Evolutionary conservation across 2,797 vertebrate genomes (phyloP).

Genomic region (Schizopygopsis malacanthus): DNA sequence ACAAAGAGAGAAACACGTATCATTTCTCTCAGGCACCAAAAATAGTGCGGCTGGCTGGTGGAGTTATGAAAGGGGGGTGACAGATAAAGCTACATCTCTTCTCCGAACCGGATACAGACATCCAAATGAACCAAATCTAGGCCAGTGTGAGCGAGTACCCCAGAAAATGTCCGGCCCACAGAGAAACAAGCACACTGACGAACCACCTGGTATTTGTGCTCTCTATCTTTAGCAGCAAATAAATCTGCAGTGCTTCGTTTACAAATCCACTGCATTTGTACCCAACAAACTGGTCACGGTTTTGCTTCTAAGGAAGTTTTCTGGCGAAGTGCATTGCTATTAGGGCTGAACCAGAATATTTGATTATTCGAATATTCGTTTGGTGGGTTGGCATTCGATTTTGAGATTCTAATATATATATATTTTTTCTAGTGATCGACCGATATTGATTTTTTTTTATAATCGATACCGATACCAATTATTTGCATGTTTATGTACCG

Average conservation of each 20-base stretch:
- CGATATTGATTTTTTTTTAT: too few relatives aligned
- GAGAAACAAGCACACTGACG: constrained; percentile 59
- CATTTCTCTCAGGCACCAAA: constrained; percentile 43
- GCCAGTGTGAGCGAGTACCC: constrained; percentile 69
- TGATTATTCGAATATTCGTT: too few relatives aligned
- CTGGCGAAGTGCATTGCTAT: neutral
- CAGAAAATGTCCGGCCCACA: constrained; percentile 58
- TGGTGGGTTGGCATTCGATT: too few relatives aligned
- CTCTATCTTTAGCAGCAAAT: constrained; percentile 48
- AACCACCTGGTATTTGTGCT: constrained; percentile 62
- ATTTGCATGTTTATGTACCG: too few relatives aligned
- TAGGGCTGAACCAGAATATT: too few relatives aligned
- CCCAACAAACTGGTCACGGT: neutral
- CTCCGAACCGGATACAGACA: constrained; percentile 46
- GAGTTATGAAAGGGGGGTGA: constrained; percentile 54
- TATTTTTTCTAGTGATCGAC: too few relatives aligned
- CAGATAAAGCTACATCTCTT: constrained; percentile 45
- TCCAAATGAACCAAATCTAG: constrained; percentile 68
- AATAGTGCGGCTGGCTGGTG: constrained; percentile 56
- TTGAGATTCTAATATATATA: too few relatives aligned
- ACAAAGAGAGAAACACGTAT: neutral
- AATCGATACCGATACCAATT: too few relatives aligned
- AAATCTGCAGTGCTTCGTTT: constrained; percentile 12
- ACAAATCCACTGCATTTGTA: neutral
- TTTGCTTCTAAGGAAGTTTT: neutral